Evolutionary conservation across 2,113 vertebrate genomes (phyloP), one percentile per base, ranked within the genome.

Genomic region (Hippopotamus amphibius): DNA sequence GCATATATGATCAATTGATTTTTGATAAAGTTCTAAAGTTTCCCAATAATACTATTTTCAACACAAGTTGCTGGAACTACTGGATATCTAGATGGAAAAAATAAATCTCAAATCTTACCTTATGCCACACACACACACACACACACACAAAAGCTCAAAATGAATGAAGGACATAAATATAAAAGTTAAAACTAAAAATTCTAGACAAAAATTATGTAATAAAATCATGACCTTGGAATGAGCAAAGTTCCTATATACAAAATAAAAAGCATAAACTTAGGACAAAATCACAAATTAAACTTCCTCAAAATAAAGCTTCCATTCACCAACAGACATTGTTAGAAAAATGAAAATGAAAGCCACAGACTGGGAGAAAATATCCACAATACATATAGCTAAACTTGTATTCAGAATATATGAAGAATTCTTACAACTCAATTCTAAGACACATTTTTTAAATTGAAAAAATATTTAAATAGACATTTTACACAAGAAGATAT

Each of bases 141-240:
- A 90, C 37, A 37, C 37, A 37, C 37, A 57, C 21, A 57, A 95
- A 93, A n/a, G 50, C 3, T 85, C 6, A 68, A 90, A 89, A 86
- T 77, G 22, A 95, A 79, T 21, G 72, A 91, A 22, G 91, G 69
- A 81, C 33, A 53, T 77, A 80, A 57, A 80, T 41, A 43, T 68
- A 85, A 91, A 95, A 89, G 53, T 28, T 71, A 80, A 93, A 93
- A 24, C 33, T 53, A 84, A 79, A 96, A 79, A 37, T 48, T 84
- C 19, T n/a, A 86, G 41, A 41, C 12, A 79, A 80, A 88, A 94
- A 28, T 37, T 90, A 93, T 59, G 3, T 24, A 6, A 90, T 65
- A 63, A 77, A 85, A 81, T 96, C 55, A 53, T 15, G 21, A 90
- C 30, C 68, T 65, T 86, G 41, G 95, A 79, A 79, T 59, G 24